These are phyloP conservation scores for Papio anubis DNA, from an alignment of 2,113 vertebrate genomes.

Conservation along the genomic window DNA sequence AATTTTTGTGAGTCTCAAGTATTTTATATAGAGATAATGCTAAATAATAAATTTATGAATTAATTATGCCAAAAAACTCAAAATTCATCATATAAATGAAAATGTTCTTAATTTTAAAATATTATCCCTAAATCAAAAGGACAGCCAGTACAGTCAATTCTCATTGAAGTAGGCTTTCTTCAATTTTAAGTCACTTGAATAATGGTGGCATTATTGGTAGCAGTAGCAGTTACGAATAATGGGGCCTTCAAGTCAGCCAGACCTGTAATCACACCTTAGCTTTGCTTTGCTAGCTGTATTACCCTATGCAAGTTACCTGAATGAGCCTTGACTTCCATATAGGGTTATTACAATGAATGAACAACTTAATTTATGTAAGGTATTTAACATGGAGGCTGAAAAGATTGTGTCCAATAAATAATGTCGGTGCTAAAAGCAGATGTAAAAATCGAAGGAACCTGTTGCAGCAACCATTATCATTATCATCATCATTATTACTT, in stretches of 20 bases:
- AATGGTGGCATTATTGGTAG: background rate
- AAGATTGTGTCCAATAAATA: background rate
- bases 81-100: background rate
- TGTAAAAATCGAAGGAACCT: background rate
- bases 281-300: background rate
- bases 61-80: background rate
- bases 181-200: background rate
- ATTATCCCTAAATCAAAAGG: background rate
- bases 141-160: background rate
- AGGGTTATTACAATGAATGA: background rate
- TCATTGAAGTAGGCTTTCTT: background rate
- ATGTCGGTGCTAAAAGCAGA: background rate
- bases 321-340: background rate
- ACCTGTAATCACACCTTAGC: background rate
- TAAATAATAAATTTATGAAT: background rate
- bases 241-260: background rate
- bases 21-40: background rate
- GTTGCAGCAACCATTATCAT: too few species aligned
- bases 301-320: background rate
- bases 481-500: background rate
- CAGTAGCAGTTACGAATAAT: background rate
- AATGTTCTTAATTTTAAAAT: slow-evolving; percentile 5
- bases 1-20: background rate
- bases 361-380: background rate
- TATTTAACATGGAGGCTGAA: background rate